A percentile compares a stretch with the other conserved stretches of the same genome.
These are phyloP conservation scores for Gymnoscopelus microlampas DNA, from an alignment of 2,797 vertebrate species.

Conservation along the genomic window DNA sequence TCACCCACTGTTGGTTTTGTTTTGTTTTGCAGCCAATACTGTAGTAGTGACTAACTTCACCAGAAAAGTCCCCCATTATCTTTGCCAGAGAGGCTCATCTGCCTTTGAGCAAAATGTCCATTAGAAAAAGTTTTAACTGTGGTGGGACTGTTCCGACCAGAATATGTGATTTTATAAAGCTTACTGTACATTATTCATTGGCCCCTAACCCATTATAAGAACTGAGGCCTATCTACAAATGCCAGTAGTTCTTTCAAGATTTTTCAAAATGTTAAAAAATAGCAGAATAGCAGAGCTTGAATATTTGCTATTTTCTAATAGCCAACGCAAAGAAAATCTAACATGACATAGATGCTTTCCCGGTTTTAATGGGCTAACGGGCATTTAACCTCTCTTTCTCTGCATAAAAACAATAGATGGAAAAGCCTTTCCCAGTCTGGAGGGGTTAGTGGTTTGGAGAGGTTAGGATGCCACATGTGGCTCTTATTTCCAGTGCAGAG, in stretches of 20 bases:
- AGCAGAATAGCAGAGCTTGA: too few relatives aligned
- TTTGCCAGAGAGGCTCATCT: conserved; percentile 62
- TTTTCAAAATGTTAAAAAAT: too few relatives aligned
- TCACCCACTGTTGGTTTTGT: conserved; percentile 43
- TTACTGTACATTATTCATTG: conserved; percentile 33
- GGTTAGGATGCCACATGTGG: conserved; percentile 67
- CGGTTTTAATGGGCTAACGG: neutral
- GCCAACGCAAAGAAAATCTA: too few relatives aligned
- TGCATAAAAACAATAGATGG: conserved; percentile 22
- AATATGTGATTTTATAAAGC: conserved; percentile 44
- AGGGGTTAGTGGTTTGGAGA: conserved; percentile 59
- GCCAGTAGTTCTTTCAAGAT: too few relatives aligned
- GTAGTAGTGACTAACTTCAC: conserved; percentile 59
- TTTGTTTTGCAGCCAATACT: conserved; percentile 42
- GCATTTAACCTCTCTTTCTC: conserved; percentile 36
- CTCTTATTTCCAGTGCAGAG: conserved; percentile 62
- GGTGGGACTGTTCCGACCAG: conserved; percentile 22
- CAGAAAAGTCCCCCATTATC: conserved; percentile 26
- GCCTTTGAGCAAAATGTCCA: conserved; percentile 46
- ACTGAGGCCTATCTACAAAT: too few relatives aligned
- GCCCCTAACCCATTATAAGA: conserved; percentile 11
- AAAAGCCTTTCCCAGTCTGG: conserved; percentile 57
- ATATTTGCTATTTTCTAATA: too few relatives aligned
- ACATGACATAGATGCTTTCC: too few relatives aligned
- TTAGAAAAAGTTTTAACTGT: conserved; percentile 2